phyloP scores from a whole-genome alignment of 2,113 vertebrate genomes.

The Scomber japonicus region DNA sequence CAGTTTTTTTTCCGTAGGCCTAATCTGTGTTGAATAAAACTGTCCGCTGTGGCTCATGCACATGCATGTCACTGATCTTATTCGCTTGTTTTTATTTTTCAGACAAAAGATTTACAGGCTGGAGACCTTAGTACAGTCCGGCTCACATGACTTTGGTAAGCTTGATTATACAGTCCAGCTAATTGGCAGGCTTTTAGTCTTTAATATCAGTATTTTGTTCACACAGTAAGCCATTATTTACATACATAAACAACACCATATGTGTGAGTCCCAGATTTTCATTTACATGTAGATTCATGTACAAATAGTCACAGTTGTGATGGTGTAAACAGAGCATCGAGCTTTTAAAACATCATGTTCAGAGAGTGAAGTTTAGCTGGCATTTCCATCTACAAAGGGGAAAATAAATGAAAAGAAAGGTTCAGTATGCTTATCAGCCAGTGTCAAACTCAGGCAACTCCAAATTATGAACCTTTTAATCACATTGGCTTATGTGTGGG shows the following conservation, averaged over 20 bases:
- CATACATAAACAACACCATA: neutral
- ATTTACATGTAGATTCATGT: no score
- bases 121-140: conserved; percentile 87
- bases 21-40: conserved; percentile 1
- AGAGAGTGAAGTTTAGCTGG: no score
- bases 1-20: neutral
- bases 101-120: conserved; percentile 91
- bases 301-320: neutral
- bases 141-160: conserved; percentile 95
- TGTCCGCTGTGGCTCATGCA: neutral
- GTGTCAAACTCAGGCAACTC: no score
- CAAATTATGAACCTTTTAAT: no score
- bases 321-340: neutral
- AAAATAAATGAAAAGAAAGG: no score
- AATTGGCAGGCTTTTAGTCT: neutral
- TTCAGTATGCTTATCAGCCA: no score
- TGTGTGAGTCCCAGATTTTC: no score
- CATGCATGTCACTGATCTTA: neutral
- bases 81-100: conserved; percentile 71
- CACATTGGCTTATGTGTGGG: no score
- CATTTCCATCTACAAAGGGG: no score
- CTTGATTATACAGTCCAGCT: conserved; percentile 22
- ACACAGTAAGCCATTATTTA: neutral
- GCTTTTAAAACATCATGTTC: no score
- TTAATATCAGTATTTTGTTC: neutral